Percentiles rank a stretch among this genome's conserved stretches.
These are phyloP conservation scores for Morelia viridis DNA, from an alignment of 2,797 vertebrate genomes.

Conservation along the genomic window DNA sequence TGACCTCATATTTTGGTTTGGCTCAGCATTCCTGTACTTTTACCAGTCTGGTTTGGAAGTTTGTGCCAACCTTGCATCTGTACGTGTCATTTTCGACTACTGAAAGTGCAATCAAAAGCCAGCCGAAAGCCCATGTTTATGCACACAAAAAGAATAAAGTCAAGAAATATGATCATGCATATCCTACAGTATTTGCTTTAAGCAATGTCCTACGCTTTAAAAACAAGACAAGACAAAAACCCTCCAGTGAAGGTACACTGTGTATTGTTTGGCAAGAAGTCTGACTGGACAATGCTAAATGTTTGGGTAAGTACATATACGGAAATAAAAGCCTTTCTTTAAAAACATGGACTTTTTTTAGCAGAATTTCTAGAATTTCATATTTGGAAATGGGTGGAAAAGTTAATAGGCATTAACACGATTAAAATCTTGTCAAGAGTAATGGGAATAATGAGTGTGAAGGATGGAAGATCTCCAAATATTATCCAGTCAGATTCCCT, in stretches of 20 bases:
- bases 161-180: slow-evolving; percentile 74
- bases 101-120: slow-evolving; percentile 60
- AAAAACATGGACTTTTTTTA: slow-evolving; percentile 72
- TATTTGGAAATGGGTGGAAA: slow-evolving; percentile 75
- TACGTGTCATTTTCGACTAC: slow-evolving; percentile 69
- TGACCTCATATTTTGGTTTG: slow-evolving; percentile 76
- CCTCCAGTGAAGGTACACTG: slow-evolving; percentile 75
- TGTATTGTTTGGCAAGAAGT: slow-evolving; percentile 80
- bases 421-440: not conserved
- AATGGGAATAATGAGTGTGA: not conserved
- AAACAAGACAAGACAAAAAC: slow-evolving; percentile 59
- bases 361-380: slow-evolving; percentile 81
- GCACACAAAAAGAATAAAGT: slow-evolving; percentile 67
- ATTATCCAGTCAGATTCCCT: not conserved
- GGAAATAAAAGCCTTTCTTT: slow-evolving; percentile 82
- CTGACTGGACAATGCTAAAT: slow-evolving; percentile 80
- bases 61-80: slow-evolving; percentile 62
- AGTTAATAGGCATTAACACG: slow-evolving; percentile 44
- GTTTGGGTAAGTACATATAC: slow-evolving; percentile 81
- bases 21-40: slow-evolving; percentile 69
- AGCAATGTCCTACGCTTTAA: slow-evolving; percentile 72
- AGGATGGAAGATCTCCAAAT: not conserved
- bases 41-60: slow-evolving; percentile 64
- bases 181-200: slow-evolving; percentile 72
- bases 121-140: slow-evolving; percentile 63